These are phyloP conservation scores for Ips typographus DNA, from an alignment of 1,140 invertebrate species.

Conservation along the genomic window DNA sequence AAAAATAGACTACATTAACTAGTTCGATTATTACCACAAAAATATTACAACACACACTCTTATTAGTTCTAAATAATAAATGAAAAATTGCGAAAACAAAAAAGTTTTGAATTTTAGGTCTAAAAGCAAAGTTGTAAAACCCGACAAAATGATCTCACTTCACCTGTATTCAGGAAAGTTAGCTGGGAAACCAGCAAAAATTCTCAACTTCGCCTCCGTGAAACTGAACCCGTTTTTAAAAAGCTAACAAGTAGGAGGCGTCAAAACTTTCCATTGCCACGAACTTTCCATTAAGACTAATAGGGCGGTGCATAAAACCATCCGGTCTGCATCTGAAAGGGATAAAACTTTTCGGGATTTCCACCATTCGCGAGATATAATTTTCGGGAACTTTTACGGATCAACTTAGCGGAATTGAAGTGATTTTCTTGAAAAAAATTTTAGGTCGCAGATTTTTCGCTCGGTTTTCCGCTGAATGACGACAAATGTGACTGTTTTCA, in stretches of 20 bases:
- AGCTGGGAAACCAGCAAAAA: conserved; percentile 4
- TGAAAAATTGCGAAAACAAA: background rate
- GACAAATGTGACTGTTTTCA: too few species aligned
- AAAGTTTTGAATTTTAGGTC: conserved; percentile 5
- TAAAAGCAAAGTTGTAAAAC: conserved; percentile 20
- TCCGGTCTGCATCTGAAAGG: conserved; percentile 15
- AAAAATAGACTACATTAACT: conserved; percentile 13
- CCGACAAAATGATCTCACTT: conserved; percentile 17
- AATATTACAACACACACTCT: too few species aligned
- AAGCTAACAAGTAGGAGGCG: conserved; percentile 25
- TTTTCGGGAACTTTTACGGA: background rate
- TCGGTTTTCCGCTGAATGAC: background rate
- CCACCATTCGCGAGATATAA: background rate
- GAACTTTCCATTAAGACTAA: conserved; percentile 27
- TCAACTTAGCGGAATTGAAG: conserved; percentile 3
- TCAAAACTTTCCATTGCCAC: conserved; percentile 20
- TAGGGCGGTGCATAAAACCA: conserved; percentile 23
- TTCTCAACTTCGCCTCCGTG: conserved; percentile 14
- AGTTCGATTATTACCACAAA: too few species aligned
- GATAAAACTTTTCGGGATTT: background rate
- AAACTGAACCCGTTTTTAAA: conserved; percentile 20
- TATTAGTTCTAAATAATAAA: conserved; percentile 2
- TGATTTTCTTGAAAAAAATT: background rate
- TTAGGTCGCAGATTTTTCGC: background rate
- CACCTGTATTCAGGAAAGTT: conserved; percentile 16